Evolutionary conservation across 2,888 invertebrate genomes (phyloP).

Genomic region (Drosophila nigricruria): DNA sequence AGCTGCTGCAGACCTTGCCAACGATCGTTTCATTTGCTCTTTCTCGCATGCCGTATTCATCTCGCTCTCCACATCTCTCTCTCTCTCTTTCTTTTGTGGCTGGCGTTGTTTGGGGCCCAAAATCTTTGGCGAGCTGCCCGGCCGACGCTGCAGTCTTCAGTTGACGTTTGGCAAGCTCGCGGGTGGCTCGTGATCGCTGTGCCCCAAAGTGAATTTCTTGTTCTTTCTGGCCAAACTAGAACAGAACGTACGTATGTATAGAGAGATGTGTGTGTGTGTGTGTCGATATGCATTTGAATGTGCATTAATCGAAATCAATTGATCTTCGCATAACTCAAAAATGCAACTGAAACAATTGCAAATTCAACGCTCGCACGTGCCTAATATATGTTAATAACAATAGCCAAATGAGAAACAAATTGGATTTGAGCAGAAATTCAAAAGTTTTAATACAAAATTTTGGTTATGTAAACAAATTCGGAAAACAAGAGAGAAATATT

Average conservation of each 20-base stretch:
- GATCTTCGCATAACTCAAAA: neutral
- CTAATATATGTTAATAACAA: neutral
- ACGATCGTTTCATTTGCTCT: conserved; percentile 18
- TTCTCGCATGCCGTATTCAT: neutral
- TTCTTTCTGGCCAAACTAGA: conserved; percentile 28
- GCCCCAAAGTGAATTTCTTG: conserved; percentile 47
- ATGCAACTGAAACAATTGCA: neutral
- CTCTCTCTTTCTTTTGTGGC: no score
- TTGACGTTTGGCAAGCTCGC: conserved; percentile 59
- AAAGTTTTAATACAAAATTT: conserved; percentile 18
- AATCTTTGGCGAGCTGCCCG: conserved; percentile 31
- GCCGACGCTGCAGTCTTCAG: conserved; percentile 54
- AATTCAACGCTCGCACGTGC: conserved; percentile 31
- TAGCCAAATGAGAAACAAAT: conserved; percentile 4
- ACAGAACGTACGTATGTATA: conserved; percentile 47
- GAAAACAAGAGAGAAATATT: conserved; percentile 13
- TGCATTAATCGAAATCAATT: conserved; percentile 50
- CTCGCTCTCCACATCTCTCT: conserved; percentile 9
- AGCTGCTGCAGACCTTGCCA: neutral
- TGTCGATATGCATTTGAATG: neutral
- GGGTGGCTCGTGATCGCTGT: conserved; percentile 47
- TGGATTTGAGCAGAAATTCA: conserved; percentile 2
- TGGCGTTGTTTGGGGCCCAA: conserved; percentile 13
- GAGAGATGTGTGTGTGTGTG: neutral
- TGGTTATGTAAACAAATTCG: conserved; percentile 53